These are phyloP conservation scores for Pomatostomus ruficeps DNA, from an alignment of 2,113 vertebrate species.

Conservation along the genomic window DNA sequence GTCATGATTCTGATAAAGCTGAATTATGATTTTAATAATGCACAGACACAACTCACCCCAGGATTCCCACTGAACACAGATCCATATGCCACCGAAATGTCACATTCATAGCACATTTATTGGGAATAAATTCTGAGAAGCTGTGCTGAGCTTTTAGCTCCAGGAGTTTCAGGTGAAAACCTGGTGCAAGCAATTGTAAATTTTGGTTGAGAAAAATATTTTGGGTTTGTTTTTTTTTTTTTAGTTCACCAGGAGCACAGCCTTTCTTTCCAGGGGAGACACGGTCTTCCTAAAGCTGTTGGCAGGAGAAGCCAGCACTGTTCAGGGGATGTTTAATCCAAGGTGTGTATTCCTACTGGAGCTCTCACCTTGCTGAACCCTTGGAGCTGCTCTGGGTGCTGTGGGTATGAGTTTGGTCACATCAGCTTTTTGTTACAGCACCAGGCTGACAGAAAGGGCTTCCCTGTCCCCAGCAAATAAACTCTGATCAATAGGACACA, in stretches of 20 bases:
- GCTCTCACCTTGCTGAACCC: not conserved
- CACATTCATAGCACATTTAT: not conserved
- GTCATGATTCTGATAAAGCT: not conserved
- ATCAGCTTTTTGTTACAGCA: not conserved
- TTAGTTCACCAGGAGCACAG: not conserved
- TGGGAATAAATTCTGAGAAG: not conserved
- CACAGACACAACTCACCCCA: not conserved
- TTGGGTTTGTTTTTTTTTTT: not conserved
- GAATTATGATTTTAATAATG: not conserved
- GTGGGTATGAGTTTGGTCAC: not conserved
- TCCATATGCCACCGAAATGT: not conserved
- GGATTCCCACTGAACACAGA: not conserved
- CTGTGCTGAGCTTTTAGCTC: not conserved
- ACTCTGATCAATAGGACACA: not conserved
- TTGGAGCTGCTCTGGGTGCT: not conserved
- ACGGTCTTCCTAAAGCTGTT: not conserved
- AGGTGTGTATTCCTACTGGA: not conserved
- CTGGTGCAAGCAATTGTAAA: not conserved
- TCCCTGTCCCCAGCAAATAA: not conserved
- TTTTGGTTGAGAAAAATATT: not conserved
- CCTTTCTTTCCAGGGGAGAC: not conserved
- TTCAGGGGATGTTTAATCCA: not conserved
- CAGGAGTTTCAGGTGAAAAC: not conserved
- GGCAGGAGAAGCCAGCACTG: not conserved
- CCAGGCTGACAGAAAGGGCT: not conserved